Evolutionary conservation across 2,888 invertebrate species (phyloP).

Genomic region (Xylocampa areola): DNA sequence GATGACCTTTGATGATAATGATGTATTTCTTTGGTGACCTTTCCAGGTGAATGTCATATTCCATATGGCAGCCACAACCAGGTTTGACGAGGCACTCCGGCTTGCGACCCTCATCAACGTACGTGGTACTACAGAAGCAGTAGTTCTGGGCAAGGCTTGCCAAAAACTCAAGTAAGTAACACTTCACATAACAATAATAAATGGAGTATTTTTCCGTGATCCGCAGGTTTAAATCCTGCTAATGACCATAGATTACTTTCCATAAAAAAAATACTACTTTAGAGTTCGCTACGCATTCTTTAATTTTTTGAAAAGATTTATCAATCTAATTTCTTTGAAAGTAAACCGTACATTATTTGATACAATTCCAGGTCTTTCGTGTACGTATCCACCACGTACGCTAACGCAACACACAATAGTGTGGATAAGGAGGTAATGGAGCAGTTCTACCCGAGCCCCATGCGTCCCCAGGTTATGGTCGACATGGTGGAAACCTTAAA

Average conservation of each 20-base stretch:
- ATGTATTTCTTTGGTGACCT: no score
- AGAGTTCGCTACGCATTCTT: no score
- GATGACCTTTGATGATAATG: no score
- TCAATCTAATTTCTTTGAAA: no score
- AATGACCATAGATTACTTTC: no score
- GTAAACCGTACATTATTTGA: no score
- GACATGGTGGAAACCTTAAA: constrained; percentile 43
- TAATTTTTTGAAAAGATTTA: no score
- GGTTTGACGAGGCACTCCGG: constrained; percentile 44
- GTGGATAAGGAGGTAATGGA: constrained; percentile 40
- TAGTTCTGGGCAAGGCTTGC: constrained; percentile 93
- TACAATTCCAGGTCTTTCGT: constrained; percentile 56
- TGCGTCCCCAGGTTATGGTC: constrained; percentile 44
- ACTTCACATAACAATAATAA: not conserved
- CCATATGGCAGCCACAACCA: constrained; percentile 53
- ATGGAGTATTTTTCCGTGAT: no score
- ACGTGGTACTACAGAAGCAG: constrained; percentile 94
- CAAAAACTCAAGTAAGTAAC: constrained; percentile 88
- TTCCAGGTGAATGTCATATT: constrained; percentile 45
- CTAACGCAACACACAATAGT: constrained; percentile 45
- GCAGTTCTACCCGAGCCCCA: constrained; percentile 46
- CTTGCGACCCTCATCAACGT: constrained; percentile 96
- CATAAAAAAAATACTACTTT: no score
- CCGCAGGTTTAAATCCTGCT: no score
- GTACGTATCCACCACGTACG: constrained; percentile 59